A percentile compares a stretch with the other conserved stretches of the same genome.
phyloP scores from a whole-genome alignment of 2,888 invertebrate genomes.

The Amorpha juglandis region DNA sequence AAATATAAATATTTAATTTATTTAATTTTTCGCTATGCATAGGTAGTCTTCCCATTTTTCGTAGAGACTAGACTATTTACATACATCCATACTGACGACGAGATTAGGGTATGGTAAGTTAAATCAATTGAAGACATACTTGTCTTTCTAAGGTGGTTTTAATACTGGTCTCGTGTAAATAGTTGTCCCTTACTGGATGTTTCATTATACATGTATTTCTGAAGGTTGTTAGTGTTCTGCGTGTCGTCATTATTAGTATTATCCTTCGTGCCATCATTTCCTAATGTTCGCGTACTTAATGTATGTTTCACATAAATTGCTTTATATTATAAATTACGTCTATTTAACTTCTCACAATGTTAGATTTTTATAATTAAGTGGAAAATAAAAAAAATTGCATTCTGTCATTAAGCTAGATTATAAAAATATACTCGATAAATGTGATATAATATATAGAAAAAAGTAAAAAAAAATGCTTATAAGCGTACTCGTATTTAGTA shows the following conservation, averaged over 20 bases:
- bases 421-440: constrained; percentile 75
- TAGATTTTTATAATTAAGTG: constrained; percentile 58
- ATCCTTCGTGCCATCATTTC: constrained; percentile 61
- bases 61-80: background rate
- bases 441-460: constrained; percentile 76
- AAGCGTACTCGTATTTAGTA: constrained; percentile 64
- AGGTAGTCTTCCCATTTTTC: background rate
- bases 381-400: constrained; percentile 61
- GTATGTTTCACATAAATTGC: constrained; percentile 48
- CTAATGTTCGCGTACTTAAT: constrained; percentile 55
- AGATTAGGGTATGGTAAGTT: background rate
- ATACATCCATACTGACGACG: background rate
- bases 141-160: background rate
- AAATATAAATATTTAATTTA: background rate
- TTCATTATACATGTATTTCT: background rate
- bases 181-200: background rate
- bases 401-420: constrained; percentile 62
- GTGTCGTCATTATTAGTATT: constrained; percentile 38
- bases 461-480: constrained; percentile 67
- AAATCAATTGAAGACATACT: background rate
- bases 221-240: background rate
- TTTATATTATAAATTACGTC: constrained; percentile 48
- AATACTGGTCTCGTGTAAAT: background rate
- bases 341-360: constrained; percentile 51
- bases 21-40: background rate